Base-by-base conservation (phyloP, 1,140 invertebrate genomes). In the Caenorhabditis tropicalis region DNA sequence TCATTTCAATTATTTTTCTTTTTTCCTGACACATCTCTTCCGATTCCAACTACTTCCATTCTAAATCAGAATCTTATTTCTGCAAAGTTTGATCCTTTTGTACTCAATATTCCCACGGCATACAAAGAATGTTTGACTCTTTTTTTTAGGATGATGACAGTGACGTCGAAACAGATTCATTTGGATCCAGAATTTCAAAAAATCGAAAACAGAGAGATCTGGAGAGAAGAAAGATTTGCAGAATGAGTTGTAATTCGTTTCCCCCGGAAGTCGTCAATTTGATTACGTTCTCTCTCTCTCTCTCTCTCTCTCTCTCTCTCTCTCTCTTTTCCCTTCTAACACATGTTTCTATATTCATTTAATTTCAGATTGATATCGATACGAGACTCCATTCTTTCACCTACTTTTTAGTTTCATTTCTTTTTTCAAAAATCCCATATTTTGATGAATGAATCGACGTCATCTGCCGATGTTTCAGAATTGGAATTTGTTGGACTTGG, bases 371-470 rank as follows among this genome's bases (percentile, higher is more conserved):
- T 19, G 12, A 36, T 21, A 36, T 15, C 3, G 19, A 33, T 6
- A 15, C n/a, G n/a, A 16, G 33, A n/a, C 19, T 65, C 27, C 43
- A 33, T 12, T 49, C 43, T 46, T 46, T 5, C 43, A 33, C 24
- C 31, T 48, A n/a, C 21, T 29, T 80, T 80, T 80, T 31, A 80
- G 79, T 80, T 48, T 48, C 24, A 4, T 48, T 53, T 27, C 12
- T 49, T 80, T 80, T 53, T 16, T 1, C 2, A 7, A 27, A 0
- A 0, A 27, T 53, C 43, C 16, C 43, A 58, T 58, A 9, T 49
- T 80, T 27, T 65, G 58, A 65, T 65, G 58, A 65, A 65, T 65
- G 58, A 65, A 65, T 65, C 58, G 31, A 65, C 29, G 16, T 65
- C 33, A n/a, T 19, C 31, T 16, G 27, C 21, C 12, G 65, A 43